phyloP scores from a whole-genome alignment of 37 sponge, comb jelly and placozoan species.

The Spongilla lacustris region DNA sequence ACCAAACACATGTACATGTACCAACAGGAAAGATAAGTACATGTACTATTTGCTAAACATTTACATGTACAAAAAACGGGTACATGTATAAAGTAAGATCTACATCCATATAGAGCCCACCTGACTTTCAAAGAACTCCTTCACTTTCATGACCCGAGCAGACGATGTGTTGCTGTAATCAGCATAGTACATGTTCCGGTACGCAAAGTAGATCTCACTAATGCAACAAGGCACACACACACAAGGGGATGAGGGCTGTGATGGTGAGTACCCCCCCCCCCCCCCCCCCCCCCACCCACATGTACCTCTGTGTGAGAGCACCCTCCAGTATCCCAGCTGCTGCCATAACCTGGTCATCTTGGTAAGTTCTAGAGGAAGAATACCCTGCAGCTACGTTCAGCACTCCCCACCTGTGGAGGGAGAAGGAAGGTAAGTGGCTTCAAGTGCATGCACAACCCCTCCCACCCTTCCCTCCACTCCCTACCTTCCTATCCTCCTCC shows the following conservation, averaged over 20 bases:
- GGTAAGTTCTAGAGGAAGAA: not conserved
- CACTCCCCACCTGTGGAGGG: conserved; percentile 40
- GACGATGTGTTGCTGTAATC: not conserved
- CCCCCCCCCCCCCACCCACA: not conserved
- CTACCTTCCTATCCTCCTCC: too few relatives aligned
- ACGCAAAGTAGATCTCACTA: not conserved
- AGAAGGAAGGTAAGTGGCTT: not conserved
- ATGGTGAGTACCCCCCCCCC: not conserved
- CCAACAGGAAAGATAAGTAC: too few relatives aligned
- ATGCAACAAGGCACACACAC: too few relatives aligned
- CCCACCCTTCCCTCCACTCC: too few relatives aligned
- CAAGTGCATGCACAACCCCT: not conserved
- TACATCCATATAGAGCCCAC: too few relatives aligned
- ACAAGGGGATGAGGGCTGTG: too few relatives aligned
- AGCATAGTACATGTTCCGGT: not conserved
- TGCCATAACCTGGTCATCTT: conserved; percentile 19
- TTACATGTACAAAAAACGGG: too few relatives aligned
- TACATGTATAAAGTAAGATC: too few relatives aligned
- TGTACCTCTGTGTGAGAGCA: conserved; percentile 35
- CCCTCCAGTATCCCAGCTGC: conserved; percentile 63
- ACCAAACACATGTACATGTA: not conserved
- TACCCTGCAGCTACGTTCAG: conserved; percentile 44
- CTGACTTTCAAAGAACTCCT: not conserved
- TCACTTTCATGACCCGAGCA: not conserved
- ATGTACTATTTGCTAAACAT: too few relatives aligned